Conservation (phyloP, 2,888 invertebrate species). For the Ochropacha duplaris region DNA sequence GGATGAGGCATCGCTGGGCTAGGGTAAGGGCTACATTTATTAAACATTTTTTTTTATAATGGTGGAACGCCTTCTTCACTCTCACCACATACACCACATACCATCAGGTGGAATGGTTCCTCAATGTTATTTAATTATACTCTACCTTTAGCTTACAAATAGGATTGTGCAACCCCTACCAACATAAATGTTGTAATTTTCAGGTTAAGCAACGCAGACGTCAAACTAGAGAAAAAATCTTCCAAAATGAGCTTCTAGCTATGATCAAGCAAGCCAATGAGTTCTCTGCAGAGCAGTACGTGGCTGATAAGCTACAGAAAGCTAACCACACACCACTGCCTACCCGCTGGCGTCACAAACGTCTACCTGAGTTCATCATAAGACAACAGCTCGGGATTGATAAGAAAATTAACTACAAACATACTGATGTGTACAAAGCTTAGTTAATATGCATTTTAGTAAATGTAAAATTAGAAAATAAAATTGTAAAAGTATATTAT, state of each 20-base stretch:
- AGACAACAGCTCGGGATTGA: constrained; percentile 86
- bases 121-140: too few species aligned
- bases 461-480: constrained; percentile 13
- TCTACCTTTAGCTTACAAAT: too few species aligned
- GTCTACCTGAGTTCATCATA: constrained; percentile 86
- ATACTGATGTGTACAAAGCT: constrained; percentile 73
- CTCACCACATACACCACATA: too few species aligned
- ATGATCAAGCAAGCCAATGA: constrained; percentile 88
- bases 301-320: constrained; percentile 83
- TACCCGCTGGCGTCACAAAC: constrained; percentile 82
- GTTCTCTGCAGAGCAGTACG: constrained; percentile 90
- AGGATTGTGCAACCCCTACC: too few species aligned
- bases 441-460: constrained; percentile 27
- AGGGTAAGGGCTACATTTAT: constrained; percentile 76
- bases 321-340: constrained; percentile 85
- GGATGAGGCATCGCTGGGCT: constrained; percentile 89
- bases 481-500: constrained; percentile 10
- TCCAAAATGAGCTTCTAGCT: constrained; percentile 87
- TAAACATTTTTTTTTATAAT: background rate
- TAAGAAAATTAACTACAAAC: constrained; percentile 77
- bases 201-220: constrained; percentile 87
- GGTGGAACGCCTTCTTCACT: too few species aligned
- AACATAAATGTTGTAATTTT: too few species aligned
- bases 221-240: constrained; percentile 89
- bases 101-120: too few species aligned